Evolutionary conservation across 2,888 invertebrate species (phyloP).

Genomic region (Busseola fusca): DNA sequence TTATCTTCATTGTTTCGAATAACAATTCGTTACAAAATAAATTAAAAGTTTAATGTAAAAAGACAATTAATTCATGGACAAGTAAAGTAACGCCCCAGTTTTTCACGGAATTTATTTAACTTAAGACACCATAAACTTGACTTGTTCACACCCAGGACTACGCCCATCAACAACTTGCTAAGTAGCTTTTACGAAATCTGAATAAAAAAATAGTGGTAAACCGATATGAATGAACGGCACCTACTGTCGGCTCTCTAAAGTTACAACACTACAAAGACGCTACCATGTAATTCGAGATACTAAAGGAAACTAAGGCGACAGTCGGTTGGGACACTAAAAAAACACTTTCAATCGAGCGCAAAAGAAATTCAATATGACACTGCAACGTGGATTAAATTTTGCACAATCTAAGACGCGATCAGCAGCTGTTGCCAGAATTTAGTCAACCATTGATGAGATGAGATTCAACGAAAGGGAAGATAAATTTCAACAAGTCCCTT

Average conservation of each 20-base stretch:
- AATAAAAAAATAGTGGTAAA: slow-evolving; percentile 73
- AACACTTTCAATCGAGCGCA: slow-evolving; percentile 83
- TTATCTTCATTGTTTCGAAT: slow-evolving; percentile 1
- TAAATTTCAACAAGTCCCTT: slow-evolving; percentile 69
- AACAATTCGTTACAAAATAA: slow-evolving; percentile 7
- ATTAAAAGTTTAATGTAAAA: slow-evolving; percentile 33
- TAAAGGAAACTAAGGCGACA: slow-evolving; percentile 86
- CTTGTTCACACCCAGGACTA: slow-evolving; percentile 77
- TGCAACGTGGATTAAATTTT: slow-evolving; percentile 86
- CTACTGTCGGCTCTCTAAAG: slow-evolving; percentile 75
- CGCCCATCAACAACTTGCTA: slow-evolving; percentile 78
- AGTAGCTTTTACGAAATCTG: slow-evolving; percentile 64
- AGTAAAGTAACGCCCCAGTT: slow-evolving; percentile 60
- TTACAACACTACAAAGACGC: slow-evolving; percentile 82
- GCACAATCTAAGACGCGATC: slow-evolving; percentile 83
- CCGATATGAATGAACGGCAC: slow-evolving; percentile 78
- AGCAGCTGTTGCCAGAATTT: slow-evolving; percentile 85
- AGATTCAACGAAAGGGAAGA: slow-evolving; percentile 72
- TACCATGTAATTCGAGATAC: slow-evolving; percentile 86
- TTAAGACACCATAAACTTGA: slow-evolving; percentile 72
- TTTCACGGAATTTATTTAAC: slow-evolving; percentile 61
- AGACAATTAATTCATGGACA: slow-evolving; percentile 49
- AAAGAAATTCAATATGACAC: slow-evolving; percentile 86
- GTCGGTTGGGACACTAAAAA: slow-evolving; percentile 82
- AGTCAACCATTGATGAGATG: slow-evolving; percentile 77